phyloP scores from a whole-genome alignment of 2,113 vertebrate species.

The zebrafish (Danio rerio) region GRCz12tu NC_133199.1:16601001-16601500 shows the following conservation, averaged over 20 bases:
- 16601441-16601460: slow-evolving; percentile 1
- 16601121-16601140: neutral
- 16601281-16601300: neutral
- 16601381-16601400: slow-evolving; percentile 20
- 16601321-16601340: neutral
- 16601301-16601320: neutral
- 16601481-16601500: slow-evolving; percentile 85
- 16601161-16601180: too few species aligned
- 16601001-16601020: slow-evolving; percentile 83
- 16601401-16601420: neutral
- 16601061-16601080: slow-evolving; percentile 50
- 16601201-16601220: neutral
- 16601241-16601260: neutral
- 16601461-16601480: slow-evolving; percentile 74
- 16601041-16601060: slow-evolving; percentile 71
- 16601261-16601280: neutral
- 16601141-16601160: too few species aligned
- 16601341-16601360: neutral
- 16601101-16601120: slow-evolving; percentile 20
- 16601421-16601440: neutral
- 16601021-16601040: slow-evolving; percentile 60
- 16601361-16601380: slow-evolving; percentile 13
- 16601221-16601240: neutral
- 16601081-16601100: slow-evolving; percentile 42
- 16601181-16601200: neutral